Conservation (phyloP, 2,113 vertebrate genomes). For the Hippocampus comes region DNA sequence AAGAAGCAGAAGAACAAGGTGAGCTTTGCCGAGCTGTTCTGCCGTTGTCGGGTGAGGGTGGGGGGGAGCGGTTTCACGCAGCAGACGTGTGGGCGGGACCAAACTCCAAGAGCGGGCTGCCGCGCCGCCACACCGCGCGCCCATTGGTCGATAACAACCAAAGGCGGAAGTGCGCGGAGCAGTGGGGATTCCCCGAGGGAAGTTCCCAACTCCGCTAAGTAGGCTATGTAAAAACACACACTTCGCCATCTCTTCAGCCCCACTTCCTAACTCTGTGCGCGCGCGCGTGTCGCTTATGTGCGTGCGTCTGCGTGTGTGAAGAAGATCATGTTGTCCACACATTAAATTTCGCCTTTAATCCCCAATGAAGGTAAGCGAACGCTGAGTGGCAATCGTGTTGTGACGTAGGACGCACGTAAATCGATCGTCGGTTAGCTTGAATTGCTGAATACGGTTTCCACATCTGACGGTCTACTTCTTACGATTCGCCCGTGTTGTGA, state of each 20-base stretch:
- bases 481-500: neutral
- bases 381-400: neutral
- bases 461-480: neutral
- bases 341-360: slow-evolving; percentile 36
- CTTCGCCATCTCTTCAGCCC: slow-evolving; percentile 69
- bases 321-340: slow-evolving; percentile 51
- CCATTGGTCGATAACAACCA: slow-evolving; percentile 62
- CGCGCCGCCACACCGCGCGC: slow-evolving; percentile 38
- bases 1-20: neutral
- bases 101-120: slow-evolving; percentile 53
- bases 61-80: slow-evolving; percentile 5
- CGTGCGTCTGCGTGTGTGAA: slow-evolving; percentile 35
- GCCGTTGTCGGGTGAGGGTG: too few relatives aligned
- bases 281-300: slow-evolving; percentile 9
- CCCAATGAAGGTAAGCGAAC: slow-evolving; percentile 74
- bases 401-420: neutral
- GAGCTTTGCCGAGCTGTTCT: neutral
- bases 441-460: neutral
- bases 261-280: slow-evolving; percentile 38
- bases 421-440: neutral
- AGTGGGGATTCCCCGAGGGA: slow-evolving; percentile 81
- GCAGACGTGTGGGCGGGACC: slow-evolving; percentile 63
- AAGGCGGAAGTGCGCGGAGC: slow-evolving; percentile 74
- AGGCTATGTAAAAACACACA: slow-evolving; percentile 73
- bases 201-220: slow-evolving; percentile 74